Conservation (phyloP, 2,888 invertebrate genomes). For the Caenorhabditis becei region DNA sequence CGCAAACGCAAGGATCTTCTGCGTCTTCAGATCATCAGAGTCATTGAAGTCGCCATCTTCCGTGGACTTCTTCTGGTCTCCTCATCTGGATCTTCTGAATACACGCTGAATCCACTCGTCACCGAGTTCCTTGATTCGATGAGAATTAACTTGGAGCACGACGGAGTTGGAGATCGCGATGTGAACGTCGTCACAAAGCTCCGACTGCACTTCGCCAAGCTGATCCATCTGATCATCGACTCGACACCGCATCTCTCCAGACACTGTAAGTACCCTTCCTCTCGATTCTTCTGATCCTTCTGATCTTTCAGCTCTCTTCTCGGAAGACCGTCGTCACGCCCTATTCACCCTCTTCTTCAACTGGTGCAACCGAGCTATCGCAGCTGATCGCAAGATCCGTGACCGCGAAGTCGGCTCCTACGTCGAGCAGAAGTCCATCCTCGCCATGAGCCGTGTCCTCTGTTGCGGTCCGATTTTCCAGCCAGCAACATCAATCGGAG, state of each 20-base stretch:
- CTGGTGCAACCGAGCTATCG: constrained; percentile 89
- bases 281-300: background rate
- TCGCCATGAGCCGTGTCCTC: constrained; percentile 96
- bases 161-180: constrained; percentile 88
- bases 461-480: constrained; percentile 97
- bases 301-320: constrained; percentile 87
- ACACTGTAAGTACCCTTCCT: constrained; percentile 17
- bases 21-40: constrained; percentile 91
- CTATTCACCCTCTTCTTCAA: constrained; percentile 93
- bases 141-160: constrained; percentile 89
- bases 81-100: constrained; percentile 86
- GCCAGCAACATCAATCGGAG: constrained; percentile 73
- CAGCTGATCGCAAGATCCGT: constrained; percentile 67
- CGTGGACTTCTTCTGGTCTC: constrained; percentile 84
- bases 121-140: constrained; percentile 97
- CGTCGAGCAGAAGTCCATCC: constrained; percentile 84
- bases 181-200: constrained; percentile 90
- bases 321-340: constrained; percentile 90
- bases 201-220: constrained; percentile 93
- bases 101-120: constrained; percentile 88
- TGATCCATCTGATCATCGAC: constrained; percentile 93
- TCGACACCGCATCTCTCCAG: constrained; percentile 55
- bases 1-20: constrained; percentile 93
- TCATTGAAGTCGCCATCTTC: constrained; percentile 86
- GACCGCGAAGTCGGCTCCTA: constrained; percentile 74